phyloP scores from a whole-genome alignment of 2,797 vertebrate species.

The Manis pentadactyla region DNA sequence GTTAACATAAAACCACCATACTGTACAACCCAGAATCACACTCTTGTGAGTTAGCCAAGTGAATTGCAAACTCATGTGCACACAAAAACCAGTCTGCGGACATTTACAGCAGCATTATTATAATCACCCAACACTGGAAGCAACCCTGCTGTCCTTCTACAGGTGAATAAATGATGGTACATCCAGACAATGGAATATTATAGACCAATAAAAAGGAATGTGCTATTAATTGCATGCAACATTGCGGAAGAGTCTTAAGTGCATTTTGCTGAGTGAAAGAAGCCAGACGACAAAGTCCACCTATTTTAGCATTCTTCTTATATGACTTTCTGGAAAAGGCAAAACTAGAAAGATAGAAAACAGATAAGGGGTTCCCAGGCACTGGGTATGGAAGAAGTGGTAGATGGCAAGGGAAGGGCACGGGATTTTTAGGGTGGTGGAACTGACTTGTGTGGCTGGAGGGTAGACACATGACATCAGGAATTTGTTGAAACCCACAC shows the following conservation, averaged over 20 bases:
- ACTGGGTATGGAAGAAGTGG: background rate
- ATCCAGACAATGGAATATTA: rapidly evolving
- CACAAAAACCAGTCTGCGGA: rapidly evolving
- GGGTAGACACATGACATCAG: rapidly evolving
- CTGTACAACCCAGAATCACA: rapidly evolving
- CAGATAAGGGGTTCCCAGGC: background rate
- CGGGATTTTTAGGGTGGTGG: rapidly evolving
- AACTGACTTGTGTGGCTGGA: rapidly evolving
- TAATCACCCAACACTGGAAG: rapidly evolving
- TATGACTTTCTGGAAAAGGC: background rate
- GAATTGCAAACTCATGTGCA: rapidly evolving
- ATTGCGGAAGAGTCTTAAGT: rapidly evolving
- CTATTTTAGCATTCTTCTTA: rapidly evolving
- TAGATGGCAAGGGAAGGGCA: rapidly evolving
- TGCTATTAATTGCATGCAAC: rapidly evolving
- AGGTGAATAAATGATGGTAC: rapidly evolving
- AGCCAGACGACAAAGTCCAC: background rate
- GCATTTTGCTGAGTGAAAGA: background rate
- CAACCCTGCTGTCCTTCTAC: rapidly evolving
- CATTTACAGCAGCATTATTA: rapidly evolving
- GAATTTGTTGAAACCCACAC: rapidly evolving
- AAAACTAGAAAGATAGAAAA: background rate
- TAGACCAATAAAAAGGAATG: rapidly evolving
- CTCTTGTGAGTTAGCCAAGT: rapidly evolving
- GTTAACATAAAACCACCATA: no score